Conservation (phyloP, 1,140 invertebrate species). For the Brachystomella parvula region DNA sequence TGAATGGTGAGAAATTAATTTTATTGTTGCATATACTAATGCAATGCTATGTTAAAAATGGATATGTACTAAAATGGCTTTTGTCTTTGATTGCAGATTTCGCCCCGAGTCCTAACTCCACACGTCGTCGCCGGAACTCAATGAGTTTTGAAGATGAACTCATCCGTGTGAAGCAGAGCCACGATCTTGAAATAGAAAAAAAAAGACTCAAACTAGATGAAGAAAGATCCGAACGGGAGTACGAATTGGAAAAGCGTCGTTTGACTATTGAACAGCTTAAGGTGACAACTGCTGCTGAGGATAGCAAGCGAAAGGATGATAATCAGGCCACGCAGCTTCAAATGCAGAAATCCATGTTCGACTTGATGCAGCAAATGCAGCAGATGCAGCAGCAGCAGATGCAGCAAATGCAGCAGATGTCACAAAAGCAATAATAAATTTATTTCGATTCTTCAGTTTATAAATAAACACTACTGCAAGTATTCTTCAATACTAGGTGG, state of each 20-base stretch:
- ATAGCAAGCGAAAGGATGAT: not conserved
- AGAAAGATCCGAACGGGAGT: not conserved
- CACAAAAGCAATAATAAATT: not conserved
- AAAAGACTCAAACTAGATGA: not conserved
- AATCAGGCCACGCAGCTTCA: not conserved
- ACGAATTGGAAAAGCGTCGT: not conserved
- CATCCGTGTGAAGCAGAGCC: not conserved
- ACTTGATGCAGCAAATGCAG: not conserved
- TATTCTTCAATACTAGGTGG: conserved; percentile 7
- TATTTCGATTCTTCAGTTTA: not conserved
- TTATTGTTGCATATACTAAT: too few relatives aligned
- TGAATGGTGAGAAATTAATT: too few relatives aligned
- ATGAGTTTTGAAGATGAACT: not conserved
- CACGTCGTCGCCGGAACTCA: not conserved
- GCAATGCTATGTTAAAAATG: too few relatives aligned
- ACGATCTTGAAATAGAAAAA: not conserved
- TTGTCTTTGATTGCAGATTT: not conserved
- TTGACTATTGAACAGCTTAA: not conserved
- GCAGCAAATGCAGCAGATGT: not conserved
- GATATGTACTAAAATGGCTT: too few relatives aligned
- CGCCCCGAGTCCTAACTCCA: not conserved
- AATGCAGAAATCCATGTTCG: not conserved
- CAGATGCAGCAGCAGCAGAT: not conserved
- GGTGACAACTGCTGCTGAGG: not conserved
- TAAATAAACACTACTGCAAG: not conserved